Conservation (phyloP, 1,140 invertebrate species). For the Spodoptera frugiperda region DNA sequence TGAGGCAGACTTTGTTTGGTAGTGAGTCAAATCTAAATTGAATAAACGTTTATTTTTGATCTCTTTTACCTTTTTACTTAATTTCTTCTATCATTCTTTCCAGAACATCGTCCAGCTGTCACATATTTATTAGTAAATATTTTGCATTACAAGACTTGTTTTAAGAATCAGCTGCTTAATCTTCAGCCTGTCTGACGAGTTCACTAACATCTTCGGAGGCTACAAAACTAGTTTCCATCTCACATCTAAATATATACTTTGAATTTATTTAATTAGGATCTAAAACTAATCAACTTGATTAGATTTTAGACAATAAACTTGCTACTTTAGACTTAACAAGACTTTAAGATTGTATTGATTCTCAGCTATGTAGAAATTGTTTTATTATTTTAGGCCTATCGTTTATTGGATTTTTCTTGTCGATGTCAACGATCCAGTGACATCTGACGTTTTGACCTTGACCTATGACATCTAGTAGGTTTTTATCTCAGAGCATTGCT, state of each 20-base stretch:
- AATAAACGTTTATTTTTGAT: no score
- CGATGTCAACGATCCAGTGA: neutral
- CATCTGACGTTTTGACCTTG: constrained; percentile 31
- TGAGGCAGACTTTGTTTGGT: no score
- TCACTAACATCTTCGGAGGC: constrained; percentile 13
- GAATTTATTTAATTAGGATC: constrained; percentile 1
- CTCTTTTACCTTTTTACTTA: no score
- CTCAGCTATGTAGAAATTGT: neutral
- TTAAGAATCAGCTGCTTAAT: constrained; percentile 29
- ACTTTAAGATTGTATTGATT: no score
- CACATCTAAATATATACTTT: neutral
- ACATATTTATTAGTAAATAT: no score
- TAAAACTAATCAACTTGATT: neutral
- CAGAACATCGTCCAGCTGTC: no score
- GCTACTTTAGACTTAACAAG: no score
- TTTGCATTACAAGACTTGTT: constrained; percentile 2
- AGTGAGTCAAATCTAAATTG: no score
- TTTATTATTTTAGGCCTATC: neutral
- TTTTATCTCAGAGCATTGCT: neutral
- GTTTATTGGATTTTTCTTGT: neutral
- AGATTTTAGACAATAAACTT: neutral
- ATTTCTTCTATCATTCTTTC: no score
- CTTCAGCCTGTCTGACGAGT: neutral
- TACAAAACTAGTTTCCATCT: constrained; percentile 21
- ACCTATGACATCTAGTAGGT: constrained; percentile 2